Evolutionary conservation across 30 jellyfish, hydroid and myxozoan genomes (phyloP).

Genomic region (Hydractinia symbiolongicarpus): DNA sequence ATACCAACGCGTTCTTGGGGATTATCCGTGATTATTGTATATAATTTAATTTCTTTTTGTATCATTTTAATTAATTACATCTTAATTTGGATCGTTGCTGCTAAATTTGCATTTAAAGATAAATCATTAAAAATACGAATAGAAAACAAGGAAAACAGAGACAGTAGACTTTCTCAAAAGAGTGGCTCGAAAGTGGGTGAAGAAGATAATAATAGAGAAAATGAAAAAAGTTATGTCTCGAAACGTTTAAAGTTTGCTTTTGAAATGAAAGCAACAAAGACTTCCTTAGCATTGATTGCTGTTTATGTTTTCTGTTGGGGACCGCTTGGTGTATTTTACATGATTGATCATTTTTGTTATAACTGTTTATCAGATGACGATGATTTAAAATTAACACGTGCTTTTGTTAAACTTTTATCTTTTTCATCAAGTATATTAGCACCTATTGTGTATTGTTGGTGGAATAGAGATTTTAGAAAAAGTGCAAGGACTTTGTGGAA

Average conservation of each 20-base stretch:
- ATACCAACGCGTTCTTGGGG: slow-evolving; percentile 15
- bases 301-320: slow-evolving; percentile 13
- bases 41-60: not conserved
- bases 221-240: not conserved
- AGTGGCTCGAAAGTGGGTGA: not conserved
- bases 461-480: slow-evolving; percentile 5
- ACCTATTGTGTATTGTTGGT: slow-evolving; percentile 24
- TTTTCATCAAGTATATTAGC: slow-evolving; percentile 8
- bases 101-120: not conserved
- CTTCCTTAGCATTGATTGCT: not conserved
- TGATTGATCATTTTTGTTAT: slow-evolving; percentile 23
- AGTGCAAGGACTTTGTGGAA: not conserved
- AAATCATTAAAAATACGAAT: not conserved
- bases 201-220: not conserved
- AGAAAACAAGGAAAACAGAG: not conserved
- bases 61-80: not conserved
- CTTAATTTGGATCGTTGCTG: slow-evolving; percentile 8
- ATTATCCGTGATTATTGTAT: not conserved
- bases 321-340: slow-evolving; percentile 13
- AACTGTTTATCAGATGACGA: slow-evolving; percentile 4
- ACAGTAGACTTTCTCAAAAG: not conserved
- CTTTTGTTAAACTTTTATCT: not conserved
- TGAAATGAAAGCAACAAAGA: slow-evolving; percentile 21
- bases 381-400: not conserved
- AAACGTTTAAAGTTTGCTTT: not conserved